These are phyloP conservation scores for Diorhabda carinulata DNA, from an alignment of 1,140 invertebrate species.

Conservation along the genomic window DNA sequence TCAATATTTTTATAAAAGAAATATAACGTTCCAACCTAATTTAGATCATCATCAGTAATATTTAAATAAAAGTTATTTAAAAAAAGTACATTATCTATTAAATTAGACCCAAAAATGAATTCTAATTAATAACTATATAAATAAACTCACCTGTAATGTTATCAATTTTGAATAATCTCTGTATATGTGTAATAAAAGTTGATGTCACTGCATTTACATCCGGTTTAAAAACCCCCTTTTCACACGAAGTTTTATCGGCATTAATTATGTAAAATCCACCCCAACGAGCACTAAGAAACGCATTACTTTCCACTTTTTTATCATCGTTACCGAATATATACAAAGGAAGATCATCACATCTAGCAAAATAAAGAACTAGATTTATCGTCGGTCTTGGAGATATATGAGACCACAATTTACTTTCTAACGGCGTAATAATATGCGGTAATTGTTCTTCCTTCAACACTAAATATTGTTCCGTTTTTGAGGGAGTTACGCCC, in stretches of 20 bases:
- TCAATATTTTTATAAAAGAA: no score
- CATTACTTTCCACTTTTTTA: slow-evolving; percentile 51
- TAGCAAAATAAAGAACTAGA: slow-evolving; percentile 77
- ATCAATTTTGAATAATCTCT: slow-evolving; percentile 70
- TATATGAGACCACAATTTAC: slow-evolving; percentile 79
- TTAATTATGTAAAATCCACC: slow-evolving; percentile 78
- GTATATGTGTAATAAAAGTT: slow-evolving; percentile 73
- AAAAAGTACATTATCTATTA: no score
- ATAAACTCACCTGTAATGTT: slow-evolving; percentile 9
- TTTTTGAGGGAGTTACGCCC: slow-evolving; percentile 61
- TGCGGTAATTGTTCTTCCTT: slow-evolving; percentile 63
- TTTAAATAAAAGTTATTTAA: no score
- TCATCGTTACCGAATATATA: slow-evolving; percentile 59
- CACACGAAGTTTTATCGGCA: slow-evolving; percentile 57
- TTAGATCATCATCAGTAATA: no score
- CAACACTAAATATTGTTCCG: slow-evolving; percentile 50
- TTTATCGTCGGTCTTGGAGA: slow-evolving; percentile 78
- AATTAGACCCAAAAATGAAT: no score
- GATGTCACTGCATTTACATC: slow-evolving; percentile 64
- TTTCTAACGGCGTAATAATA: slow-evolving; percentile 78
- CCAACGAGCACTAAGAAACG: slow-evolving; percentile 88
- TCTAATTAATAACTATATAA: neutral
- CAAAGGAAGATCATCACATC: slow-evolving; percentile 66
- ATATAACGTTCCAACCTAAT: no score
- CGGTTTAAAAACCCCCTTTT: slow-evolving; percentile 47